Evolutionary conservation across 2,113 vertebrate species (phyloP).

Genomic region (Proteles cristata): DNA sequence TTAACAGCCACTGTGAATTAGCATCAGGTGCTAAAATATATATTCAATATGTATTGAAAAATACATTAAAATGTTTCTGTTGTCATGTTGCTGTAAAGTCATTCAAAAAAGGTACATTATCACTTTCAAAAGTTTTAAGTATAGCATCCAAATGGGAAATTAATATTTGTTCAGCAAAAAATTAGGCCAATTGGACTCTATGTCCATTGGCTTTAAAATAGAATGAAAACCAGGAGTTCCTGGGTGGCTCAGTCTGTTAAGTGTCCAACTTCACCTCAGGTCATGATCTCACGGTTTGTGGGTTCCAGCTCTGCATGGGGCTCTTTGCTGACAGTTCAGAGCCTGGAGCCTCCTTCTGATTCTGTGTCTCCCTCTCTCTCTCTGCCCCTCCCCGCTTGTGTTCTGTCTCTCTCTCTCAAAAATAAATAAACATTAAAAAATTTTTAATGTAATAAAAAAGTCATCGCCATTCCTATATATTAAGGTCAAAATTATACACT

Average conservation of each 20-base stretch:
- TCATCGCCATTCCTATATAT: background rate
- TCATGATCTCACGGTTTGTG: too few relatives aligned
- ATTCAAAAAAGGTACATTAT: background rate
- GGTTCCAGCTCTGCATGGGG: too few relatives aligned
- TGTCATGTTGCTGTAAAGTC: background rate
- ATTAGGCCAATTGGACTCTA: background rate
- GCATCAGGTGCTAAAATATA: background rate
- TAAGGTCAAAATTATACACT: background rate
- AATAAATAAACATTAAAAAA: too few relatives aligned
- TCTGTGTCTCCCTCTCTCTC: too few relatives aligned
- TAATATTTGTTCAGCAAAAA: constrained; percentile 20
- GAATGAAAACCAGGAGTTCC: background rate
- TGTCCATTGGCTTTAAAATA: background rate
- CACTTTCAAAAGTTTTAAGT: background rate
- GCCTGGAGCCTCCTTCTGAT: too few relatives aligned
- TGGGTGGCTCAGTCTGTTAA: too few relatives aligned
- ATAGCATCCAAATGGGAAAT: background rate
- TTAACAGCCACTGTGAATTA: background rate
- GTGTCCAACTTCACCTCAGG: too few relatives aligned
- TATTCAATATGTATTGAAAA: background rate
- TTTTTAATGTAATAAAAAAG: background rate
- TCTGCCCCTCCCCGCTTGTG: too few relatives aligned
- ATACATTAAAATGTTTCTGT: background rate
- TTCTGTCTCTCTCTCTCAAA: too few relatives aligned
- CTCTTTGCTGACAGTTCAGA: too few relatives aligned